Conservation (phyloP, 2,888 invertebrate species). For the Bellardia pandia region DNA sequence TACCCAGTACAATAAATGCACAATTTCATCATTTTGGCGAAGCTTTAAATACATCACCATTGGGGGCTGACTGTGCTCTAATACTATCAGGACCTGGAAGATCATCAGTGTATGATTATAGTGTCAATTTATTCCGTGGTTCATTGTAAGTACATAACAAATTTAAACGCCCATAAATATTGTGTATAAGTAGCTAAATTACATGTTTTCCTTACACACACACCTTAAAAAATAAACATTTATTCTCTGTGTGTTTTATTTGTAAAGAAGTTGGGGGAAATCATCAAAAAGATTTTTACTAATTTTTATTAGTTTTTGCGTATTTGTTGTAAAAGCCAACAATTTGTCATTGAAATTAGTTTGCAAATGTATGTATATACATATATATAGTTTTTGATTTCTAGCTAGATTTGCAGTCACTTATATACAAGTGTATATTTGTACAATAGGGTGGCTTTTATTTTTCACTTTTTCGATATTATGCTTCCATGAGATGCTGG, state of each 20-base stretch:
- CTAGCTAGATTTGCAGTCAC: neutral
- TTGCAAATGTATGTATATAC: neutral
- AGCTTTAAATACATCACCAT: slow-evolving; percentile 79
- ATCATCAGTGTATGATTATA: slow-evolving; percentile 93
- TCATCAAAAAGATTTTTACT: slow-evolving; percentile 24
- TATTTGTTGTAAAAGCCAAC: slow-evolving; percentile 20
- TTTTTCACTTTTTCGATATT: no score
- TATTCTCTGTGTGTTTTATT: neutral
- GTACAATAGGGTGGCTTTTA: no score
- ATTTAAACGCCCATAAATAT: neutral
- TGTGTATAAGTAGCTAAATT: neutral
- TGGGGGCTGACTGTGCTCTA: slow-evolving; percentile 90
- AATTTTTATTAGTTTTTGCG: slow-evolving; percentile 28
- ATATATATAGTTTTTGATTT: neutral
- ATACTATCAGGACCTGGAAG: slow-evolving; percentile 91
- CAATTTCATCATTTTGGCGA: slow-evolving; percentile 82
- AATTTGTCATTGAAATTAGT: slow-evolving; percentile 51
- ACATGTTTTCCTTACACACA: slow-evolving; percentile 9
- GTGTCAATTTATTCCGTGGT: slow-evolving; percentile 92
- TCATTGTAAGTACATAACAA: slow-evolving; percentile 88
- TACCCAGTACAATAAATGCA: slow-evolving; percentile 73
- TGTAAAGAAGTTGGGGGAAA: neutral
- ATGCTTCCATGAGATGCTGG: no score
- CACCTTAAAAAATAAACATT: neutral
- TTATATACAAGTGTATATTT: neutral